Conservation (phyloP, 2,888 invertebrate species). For the Octonoba sinensis region DNA sequence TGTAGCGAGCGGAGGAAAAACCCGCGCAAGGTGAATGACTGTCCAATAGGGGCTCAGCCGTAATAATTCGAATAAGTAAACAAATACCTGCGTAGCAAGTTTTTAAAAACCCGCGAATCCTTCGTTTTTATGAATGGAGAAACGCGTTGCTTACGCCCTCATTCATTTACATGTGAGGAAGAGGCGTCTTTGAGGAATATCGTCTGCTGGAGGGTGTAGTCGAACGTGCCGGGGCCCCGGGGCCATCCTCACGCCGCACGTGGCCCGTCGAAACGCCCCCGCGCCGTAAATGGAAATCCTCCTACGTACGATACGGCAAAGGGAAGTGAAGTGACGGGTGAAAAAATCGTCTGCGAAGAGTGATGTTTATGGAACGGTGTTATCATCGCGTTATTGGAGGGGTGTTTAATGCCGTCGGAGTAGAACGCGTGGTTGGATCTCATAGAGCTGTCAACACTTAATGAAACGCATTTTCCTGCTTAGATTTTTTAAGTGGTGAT, state of each 20-base stretch:
- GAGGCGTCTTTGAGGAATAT: slow-evolving; percentile 36
- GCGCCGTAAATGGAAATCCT: slow-evolving; percentile 17
- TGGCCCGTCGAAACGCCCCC: slow-evolving; percentile 46
- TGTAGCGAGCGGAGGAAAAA: slow-evolving; percentile 42
- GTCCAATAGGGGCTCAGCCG: slow-evolving; percentile 25
- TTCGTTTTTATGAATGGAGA: slow-evolving; percentile 46
- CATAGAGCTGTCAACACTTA: slow-evolving; percentile 10
- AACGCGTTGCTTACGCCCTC: slow-evolving; percentile 39
- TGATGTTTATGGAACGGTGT: slow-evolving; percentile 1
- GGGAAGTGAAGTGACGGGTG: slow-evolving; percentile 1
- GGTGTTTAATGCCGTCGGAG: slow-evolving; percentile 30
- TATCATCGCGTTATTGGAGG: slow-evolving; percentile 50
- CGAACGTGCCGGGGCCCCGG: slow-evolving; percentile 37
- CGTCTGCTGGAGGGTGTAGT: slow-evolving; percentile 33
- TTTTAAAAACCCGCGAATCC: slow-evolving; percentile 9
- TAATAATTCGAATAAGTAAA: slow-evolving; percentile 20
- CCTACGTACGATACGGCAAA: slow-evolving; percentile 32
- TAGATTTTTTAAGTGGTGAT: no score
- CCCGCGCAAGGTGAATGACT: slow-evolving; percentile 55
- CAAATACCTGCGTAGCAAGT: background rate
- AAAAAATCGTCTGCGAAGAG: no score
- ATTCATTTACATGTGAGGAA: slow-evolving; percentile 58
- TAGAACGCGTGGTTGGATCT: slow-evolving; percentile 23
- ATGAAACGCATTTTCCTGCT: no score
- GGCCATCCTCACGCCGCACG: slow-evolving; percentile 52